phyloP scores from a whole-genome alignment of 1,140 invertebrate genomes.

The Trachymyrmex septentrionalis region DNA sequence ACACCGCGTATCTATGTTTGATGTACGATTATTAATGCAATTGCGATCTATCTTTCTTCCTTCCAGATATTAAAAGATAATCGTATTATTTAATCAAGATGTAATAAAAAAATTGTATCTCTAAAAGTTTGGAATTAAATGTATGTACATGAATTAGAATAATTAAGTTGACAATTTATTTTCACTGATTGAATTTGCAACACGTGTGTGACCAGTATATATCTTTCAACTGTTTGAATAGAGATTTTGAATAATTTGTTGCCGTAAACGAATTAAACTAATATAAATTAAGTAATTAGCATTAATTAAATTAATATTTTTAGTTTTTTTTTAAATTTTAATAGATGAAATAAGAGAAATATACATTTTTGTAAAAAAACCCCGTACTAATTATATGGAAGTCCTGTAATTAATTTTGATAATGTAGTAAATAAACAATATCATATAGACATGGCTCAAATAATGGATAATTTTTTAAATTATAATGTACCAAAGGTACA shows the following conservation, averaged over 20 bases:
- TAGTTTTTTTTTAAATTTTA: background rate
- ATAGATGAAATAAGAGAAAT: background rate
- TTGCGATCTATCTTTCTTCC: background rate
- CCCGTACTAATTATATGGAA: too few species aligned
- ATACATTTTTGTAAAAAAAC: background rate
- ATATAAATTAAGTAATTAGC: background rate
- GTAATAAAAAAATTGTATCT: background rate
- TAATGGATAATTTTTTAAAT: too few species aligned
- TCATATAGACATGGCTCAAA: too few species aligned
- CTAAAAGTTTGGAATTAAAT: background rate
- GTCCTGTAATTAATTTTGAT: too few species aligned
- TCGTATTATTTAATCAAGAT: background rate
- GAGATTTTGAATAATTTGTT: slow-evolving; percentile 12
- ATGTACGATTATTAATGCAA: background rate
- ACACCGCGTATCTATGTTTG: background rate
- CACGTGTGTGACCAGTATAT: background rate
- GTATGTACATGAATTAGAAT: too few species aligned
- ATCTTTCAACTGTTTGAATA: background rate
- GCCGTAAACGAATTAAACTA: background rate
- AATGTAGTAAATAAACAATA: too few species aligned
- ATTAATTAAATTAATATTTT: background rate
- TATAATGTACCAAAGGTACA: too few species aligned
- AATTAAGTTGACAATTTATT: background rate
- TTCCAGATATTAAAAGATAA: background rate
- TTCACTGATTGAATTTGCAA: background rate